These are phyloP conservation scores for Aviceda subcristata DNA, from an alignment of 2,113 vertebrate genomes.

Conservation along the genomic window DNA sequence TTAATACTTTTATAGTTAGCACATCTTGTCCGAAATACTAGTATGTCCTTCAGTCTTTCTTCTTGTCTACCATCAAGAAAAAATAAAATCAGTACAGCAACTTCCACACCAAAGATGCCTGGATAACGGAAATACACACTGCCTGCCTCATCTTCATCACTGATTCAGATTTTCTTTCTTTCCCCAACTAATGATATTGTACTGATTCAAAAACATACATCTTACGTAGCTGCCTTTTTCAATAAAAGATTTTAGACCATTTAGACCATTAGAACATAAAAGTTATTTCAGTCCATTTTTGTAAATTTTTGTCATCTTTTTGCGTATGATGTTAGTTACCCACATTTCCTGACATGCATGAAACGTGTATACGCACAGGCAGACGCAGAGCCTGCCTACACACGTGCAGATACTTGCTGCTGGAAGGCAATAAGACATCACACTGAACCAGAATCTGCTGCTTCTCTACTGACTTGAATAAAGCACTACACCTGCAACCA, in stretches of 20 bases:
- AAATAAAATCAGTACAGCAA: not conserved
- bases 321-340: not conserved
- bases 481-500: not conserved
- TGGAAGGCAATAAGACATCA: not conserved
- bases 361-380: fast-evolving
- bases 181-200: not conserved
- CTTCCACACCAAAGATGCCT: not conserved
- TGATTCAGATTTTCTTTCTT: not conserved
- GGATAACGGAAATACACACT: not conserved
- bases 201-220: not conserved
- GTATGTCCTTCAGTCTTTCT: not conserved
- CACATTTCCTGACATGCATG: not conserved
- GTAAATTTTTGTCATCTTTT: not conserved
- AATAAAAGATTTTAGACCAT: not conserved
- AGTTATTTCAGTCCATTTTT: not conserved
- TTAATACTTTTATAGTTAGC: not conserved
- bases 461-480: not conserved
- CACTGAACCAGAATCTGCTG: not conserved
- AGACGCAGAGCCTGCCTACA: not conserved
- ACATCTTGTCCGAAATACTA: not conserved
- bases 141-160: not conserved
- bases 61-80: not conserved
- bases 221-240: not conserved
- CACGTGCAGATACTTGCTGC: not conserved
- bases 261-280: no score